Base-by-base conservation (phyloP, 2,888 invertebrate species). In the Sinodicranocentrus sp. region DNA sequence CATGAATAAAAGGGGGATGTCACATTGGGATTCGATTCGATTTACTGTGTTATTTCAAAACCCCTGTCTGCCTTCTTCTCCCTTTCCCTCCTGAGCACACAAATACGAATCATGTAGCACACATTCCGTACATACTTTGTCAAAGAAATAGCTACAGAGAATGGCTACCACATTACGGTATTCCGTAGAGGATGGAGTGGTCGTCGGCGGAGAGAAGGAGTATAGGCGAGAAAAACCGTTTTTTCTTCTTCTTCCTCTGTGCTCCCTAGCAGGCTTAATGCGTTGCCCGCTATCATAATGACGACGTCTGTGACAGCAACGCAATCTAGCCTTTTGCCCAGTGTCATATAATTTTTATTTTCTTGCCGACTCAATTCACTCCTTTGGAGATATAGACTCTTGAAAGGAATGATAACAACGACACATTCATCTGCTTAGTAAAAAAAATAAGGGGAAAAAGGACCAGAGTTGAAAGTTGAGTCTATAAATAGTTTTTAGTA, bases 1-100 rank as follows among this genome's bases (percentile, higher is more conserved):
- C 82, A 85, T 85, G 85, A 85, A 85, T 85, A 85, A 85, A 85
- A 85, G 85, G 85, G 82, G 82, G 82, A 82, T 85, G 85, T 82
- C 85, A 85, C 82, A 85, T 78, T 67, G 54, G 82, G 79, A 82
- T 82, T 82, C 67, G 73, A 77, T 84, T 82, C 84, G 84, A 85
- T 85, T 84, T 85, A 85, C 78, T 85, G 39, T 48, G 61, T 76
- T 75, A 72, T 79, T 79, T 72, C 67, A 52, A 63, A 59, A 65
- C 71, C 71, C 61, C 43, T 26, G n/a, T n/a, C n/a, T n/a, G n/a
- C 33, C 33, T 10, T 33, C 33, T 33, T 33, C 33, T 33, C 10
- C 33, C 10, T 33, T n/a, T 3, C 10, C 33, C 33, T 33, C 33
- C 33, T 10, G 33, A 10, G 33, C 33, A 33, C 10, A 33, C 33